Evolutionary conservation across 2,888 invertebrate genomes (phyloP), one percentile per base, ranked within the genome.

Genomic region (Andrena praecox): DNA sequence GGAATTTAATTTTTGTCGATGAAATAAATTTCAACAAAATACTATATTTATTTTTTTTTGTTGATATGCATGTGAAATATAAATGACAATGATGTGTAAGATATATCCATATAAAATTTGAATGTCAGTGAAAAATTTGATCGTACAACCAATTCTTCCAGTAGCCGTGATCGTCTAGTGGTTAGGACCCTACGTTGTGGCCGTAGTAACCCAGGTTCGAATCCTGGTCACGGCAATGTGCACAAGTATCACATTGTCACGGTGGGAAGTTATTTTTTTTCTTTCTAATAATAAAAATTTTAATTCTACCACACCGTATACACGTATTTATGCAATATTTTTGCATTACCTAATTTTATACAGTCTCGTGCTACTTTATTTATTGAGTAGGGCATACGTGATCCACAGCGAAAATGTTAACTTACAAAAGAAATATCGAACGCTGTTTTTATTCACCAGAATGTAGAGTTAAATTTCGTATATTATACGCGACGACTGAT

Each of bases 161-260:
- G 70, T 89, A 92, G 91, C 93, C 93, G 93, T 93, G 93, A 93
- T 93, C 93, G 93, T 93, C 93, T 93, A 92, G 92, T 93, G 92
- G 92, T 93, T 91, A 93, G 92, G 94, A 94, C 93, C 93, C 93
- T 93, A 94, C 94, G 94, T 94, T 94, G 94, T 94, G 94, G 94
- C 94, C 94, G 94, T 93, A 93, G 93, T 93, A 93, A 94, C 93
- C 94, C 94, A 94, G 94, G 94, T 94, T 94, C 93, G 93, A 94
- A 94, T 94, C 94, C 94, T 94, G 94, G 94, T 94, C 94, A 93
- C 93, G 94, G 93, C 94, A 94, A 92, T 93, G 93, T 91, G 85
- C 3, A 62, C 71, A 78, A 85, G 20, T 1, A 52, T 56, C 85
- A 83, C 89, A 90, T 90, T 90, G 89, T 90, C 90, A 89, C 89